Conservation (phyloP, 2,113 vertebrate species). For the Tupaia chinensis region DNA sequence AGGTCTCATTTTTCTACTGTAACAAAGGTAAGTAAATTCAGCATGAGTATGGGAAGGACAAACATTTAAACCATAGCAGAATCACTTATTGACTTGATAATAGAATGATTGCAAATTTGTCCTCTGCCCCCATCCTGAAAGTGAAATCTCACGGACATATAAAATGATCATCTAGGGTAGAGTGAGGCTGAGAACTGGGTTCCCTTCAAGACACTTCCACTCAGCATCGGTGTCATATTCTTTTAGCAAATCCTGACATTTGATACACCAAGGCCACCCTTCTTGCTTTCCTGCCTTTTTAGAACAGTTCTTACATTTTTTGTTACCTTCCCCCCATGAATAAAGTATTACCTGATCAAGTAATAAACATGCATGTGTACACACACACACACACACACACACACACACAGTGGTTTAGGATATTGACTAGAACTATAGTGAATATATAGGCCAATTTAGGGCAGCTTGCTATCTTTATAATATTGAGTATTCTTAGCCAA, state of each 20-base stretch:
- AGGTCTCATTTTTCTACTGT: background rate
- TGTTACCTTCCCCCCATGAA: background rate
- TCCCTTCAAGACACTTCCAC: background rate
- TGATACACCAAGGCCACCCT: background rate
- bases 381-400: background rate
- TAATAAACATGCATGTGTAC: background rate
- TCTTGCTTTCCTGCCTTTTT: background rate
- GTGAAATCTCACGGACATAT: background rate
- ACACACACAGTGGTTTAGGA: background rate
- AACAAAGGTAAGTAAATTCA: background rate
- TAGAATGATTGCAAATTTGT: background rate
- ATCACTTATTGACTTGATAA: background rate
- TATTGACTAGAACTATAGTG: background rate
- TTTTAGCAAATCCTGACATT: background rate
- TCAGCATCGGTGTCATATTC: accelerated
- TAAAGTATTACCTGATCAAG: background rate
- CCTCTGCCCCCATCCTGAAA: background rate
- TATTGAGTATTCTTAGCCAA: background rate
- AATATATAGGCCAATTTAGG: background rate
- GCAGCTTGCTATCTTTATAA: background rate
- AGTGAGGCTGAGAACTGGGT: background rate
- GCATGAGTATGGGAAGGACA: background rate
- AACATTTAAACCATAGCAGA: background rate
- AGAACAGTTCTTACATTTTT: background rate
- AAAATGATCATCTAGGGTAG: accelerated